A percentile compares a stretch with the other conserved stretches of the same genome.
Conservation (phyloP, 2,888 invertebrate genomes). For the Melanchra persicariae region DNA sequence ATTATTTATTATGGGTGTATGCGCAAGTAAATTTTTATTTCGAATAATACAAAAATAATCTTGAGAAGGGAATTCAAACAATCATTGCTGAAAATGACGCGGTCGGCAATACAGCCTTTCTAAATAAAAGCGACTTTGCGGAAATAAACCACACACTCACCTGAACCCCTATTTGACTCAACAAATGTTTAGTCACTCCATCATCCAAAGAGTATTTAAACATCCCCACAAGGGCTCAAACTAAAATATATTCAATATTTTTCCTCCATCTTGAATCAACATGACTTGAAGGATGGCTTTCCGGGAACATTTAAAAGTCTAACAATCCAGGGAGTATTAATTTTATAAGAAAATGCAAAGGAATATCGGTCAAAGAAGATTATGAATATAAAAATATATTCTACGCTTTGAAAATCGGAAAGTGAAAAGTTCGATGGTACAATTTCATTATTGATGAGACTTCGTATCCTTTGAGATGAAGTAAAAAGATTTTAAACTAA, state of each 20-base stretch:
- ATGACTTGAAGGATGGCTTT: conserved; percentile 39
- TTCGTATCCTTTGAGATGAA: conserved; percentile 24
- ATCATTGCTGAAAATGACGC: neutral
- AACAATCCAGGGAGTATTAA: conserved; percentile 50
- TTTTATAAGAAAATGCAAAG: conserved; percentile 42
- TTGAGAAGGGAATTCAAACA: neutral
- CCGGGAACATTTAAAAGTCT: conserved; percentile 44
- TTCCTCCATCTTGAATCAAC: conserved; percentile 38
- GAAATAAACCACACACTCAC: conserved; percentile 12
- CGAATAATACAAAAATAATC: neutral
- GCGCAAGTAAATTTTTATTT: neutral
- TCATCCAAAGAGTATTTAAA: conserved; percentile 42
- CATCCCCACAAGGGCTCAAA: conserved; percentile 12
- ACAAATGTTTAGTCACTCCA: conserved; percentile 40
- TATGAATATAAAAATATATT: conserved; percentile 53
- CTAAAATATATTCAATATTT: conserved; percentile 54
- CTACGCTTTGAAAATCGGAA: conserved; percentile 65
- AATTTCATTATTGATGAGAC: conserved; percentile 64
- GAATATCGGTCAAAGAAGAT: conserved; percentile 59
- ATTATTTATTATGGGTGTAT: neutral
- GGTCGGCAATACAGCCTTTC: neutral
- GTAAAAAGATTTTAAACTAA: neutral
- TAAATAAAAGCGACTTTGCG: neutral
- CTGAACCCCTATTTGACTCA: conserved; percentile 16
- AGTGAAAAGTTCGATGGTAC: conserved; percentile 74